A percentile compares a stretch with the other conserved stretches of the same genome.
These are phyloP conservation scores for Caenorhabditis drosophilae DNA, from an alignment of 2,888 invertebrate species.

Conservation along the genomic window DNA sequence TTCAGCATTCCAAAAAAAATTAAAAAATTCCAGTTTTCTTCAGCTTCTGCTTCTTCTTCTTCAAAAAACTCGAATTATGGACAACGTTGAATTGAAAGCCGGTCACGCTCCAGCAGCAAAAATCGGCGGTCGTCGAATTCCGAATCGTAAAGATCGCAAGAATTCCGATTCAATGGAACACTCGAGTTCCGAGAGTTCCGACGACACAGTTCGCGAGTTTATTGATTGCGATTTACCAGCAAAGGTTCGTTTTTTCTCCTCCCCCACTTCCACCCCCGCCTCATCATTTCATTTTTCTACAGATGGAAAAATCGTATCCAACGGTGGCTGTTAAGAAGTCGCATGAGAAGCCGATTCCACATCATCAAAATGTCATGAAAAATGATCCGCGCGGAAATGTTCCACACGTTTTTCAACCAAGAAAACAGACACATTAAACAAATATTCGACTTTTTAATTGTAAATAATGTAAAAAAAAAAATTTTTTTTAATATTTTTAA, in stretches of 20 bases:
- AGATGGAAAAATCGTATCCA: slow-evolving; percentile 52
- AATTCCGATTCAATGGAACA: slow-evolving; percentile 37
- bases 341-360: slow-evolving; percentile 50
- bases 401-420: slow-evolving; percentile 41
- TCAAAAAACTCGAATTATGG: too few species aligned
- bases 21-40: background rate
- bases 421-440: slow-evolving; percentile 42
- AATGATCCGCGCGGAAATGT: slow-evolving; percentile 4
- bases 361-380: slow-evolving; percentile 7
- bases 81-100: slow-evolving; percentile 32
- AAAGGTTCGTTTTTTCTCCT: slow-evolving; percentile 36
- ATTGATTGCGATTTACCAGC: slow-evolving; percentile 45
- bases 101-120: slow-evolving; percentile 48
- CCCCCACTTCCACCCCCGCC: too few species aligned
- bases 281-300: slow-evolving; percentile 10
- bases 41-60: background rate
- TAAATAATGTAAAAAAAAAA: background rate
- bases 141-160: slow-evolving; percentile 39
- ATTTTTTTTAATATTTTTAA: too few species aligned
- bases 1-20: background rate
- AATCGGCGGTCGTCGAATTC: slow-evolving; percentile 49
- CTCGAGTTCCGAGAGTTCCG: slow-evolving; percentile 42
- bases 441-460: background rate
- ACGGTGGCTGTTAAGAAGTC: slow-evolving; percentile 41
- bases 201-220: slow-evolving; percentile 44